phyloP scores from a whole-genome alignment of 2,888 invertebrate genomes.

The Oasisia sp. region DNA sequence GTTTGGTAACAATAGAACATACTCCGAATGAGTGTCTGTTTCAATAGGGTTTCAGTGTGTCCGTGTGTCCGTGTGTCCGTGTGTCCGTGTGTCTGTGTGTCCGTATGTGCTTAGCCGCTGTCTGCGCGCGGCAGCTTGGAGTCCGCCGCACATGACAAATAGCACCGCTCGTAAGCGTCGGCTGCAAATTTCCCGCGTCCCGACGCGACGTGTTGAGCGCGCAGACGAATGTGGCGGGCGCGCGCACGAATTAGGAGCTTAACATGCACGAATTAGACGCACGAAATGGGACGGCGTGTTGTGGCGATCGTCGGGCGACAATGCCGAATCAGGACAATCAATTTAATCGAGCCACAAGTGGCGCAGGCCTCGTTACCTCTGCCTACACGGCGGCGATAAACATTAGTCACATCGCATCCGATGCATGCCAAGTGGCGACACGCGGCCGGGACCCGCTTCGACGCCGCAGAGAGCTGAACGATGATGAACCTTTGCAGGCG shows the following conservation, averaged over 20 bases:
- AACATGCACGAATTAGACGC: slow-evolving; percentile 13
- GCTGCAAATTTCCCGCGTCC: not conserved
- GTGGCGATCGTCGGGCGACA: not conserved
- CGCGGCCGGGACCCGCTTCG: not conserved
- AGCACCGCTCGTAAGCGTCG: not conserved
- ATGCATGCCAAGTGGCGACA: not conserved
- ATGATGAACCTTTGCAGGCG: not conserved
- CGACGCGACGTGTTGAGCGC: not conserved
- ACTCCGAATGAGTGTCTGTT: not conserved
- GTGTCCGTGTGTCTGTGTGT: not conserved
- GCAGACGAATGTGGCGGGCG: not conserved
- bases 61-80: too few species aligned
- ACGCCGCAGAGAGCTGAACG: not conserved
- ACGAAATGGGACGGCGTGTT: not conserved
- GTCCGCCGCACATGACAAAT: not conserved
- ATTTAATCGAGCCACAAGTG: not conserved
- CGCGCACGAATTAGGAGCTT: not conserved
- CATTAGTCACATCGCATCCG: not conserved
- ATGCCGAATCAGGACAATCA: slow-evolving; percentile 17
- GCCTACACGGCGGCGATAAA: not conserved
- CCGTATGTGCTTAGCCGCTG: not conserved
- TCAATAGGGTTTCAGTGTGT: not conserved
- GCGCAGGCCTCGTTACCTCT: not conserved
- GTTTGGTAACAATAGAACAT: too few species aligned
- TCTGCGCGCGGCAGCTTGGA: not conserved